Conservation (phyloP, 2,113 vertebrate genomes). For the Centropus unirufus region DNA sequence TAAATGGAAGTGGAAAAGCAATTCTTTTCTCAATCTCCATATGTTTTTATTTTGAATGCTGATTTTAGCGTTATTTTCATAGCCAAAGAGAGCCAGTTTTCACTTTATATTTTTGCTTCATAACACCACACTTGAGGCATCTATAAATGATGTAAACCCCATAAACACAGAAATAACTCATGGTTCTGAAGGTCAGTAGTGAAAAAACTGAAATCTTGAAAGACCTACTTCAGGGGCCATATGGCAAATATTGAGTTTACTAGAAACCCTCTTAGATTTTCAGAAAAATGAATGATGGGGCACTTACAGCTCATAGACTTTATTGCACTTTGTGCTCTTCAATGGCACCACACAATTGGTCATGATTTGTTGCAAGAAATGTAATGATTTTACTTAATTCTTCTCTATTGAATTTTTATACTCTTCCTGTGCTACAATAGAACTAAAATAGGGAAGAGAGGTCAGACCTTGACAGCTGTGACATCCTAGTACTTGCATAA, state of each 20-base stretch:
- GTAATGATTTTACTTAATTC: constrained; percentile 46
- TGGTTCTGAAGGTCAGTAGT: not conserved
- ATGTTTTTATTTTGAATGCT: not conserved
- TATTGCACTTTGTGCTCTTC: not conserved
- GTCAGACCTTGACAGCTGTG: constrained; percentile 18
- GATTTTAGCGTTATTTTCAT: not conserved
- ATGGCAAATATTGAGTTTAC: constrained; percentile 1
- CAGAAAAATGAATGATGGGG: constrained; percentile 29
- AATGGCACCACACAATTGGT: constrained; percentile 3
- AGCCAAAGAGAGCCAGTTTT: not conserved
- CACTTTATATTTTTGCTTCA: not conserved
- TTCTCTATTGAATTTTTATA: constrained; percentile 11
- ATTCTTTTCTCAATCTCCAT: not conserved
- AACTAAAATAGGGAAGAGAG: not conserved
- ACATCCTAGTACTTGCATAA: not conserved
- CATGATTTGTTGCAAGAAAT: constrained; percentile 28
- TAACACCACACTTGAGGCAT: not conserved
- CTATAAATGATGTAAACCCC: not conserved
- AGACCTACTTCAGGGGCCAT: not conserved
- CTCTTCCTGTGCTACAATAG: not conserved
- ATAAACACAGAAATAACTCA: not conserved
- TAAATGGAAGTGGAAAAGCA: not conserved
- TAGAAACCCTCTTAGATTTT: constrained; percentile 27
- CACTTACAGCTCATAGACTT: constrained; percentile 35
- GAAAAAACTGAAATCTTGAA: constrained; percentile 4